phyloP scores from a whole-genome alignment of 2,797 vertebrate species.

The Sphenopsis melanotis region DNA sequence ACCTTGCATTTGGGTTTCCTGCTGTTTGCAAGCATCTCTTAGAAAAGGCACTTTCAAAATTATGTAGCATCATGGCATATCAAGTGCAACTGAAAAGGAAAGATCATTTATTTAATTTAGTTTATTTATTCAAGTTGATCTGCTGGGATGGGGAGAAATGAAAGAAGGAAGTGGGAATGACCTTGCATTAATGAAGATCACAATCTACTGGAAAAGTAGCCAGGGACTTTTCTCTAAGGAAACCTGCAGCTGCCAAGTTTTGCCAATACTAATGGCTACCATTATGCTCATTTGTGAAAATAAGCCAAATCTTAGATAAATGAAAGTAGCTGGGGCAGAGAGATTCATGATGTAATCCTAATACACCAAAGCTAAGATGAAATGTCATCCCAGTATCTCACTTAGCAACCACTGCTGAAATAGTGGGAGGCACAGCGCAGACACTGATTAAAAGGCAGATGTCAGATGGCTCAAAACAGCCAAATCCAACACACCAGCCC shows the following conservation, averaged over 20 bases:
- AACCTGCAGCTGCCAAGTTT: slow-evolving; percentile 27
- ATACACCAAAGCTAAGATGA: neutral
- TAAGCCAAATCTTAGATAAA: slow-evolving; percentile 48
- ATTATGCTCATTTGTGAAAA: slow-evolving; percentile 9
- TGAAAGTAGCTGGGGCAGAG: neutral
- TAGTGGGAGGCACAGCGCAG: neutral
- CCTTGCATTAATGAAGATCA: slow-evolving; percentile 48
- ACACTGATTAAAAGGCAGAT: neutral
- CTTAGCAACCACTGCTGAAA: neutral
- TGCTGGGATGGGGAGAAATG: neutral
- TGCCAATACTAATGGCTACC: slow-evolving; percentile 57
- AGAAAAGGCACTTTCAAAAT: neutral
- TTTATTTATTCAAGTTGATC: neutral
- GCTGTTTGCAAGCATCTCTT: neutral
- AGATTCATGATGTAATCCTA: neutral
- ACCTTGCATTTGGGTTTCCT: neutral
- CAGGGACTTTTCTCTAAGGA: slow-evolving; percentile 7
- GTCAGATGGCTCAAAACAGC: neutral
- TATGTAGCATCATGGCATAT: neutral
- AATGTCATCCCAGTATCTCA: neutral
- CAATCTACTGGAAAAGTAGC: neutral
- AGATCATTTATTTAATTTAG: neutral
- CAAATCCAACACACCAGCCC: neutral
- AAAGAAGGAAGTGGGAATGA: slow-evolving; percentile 42
- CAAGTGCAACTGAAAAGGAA: neutral